Conservation (phyloP, 1,140 invertebrate species). For the Coptotermes formosanus region DNA sequence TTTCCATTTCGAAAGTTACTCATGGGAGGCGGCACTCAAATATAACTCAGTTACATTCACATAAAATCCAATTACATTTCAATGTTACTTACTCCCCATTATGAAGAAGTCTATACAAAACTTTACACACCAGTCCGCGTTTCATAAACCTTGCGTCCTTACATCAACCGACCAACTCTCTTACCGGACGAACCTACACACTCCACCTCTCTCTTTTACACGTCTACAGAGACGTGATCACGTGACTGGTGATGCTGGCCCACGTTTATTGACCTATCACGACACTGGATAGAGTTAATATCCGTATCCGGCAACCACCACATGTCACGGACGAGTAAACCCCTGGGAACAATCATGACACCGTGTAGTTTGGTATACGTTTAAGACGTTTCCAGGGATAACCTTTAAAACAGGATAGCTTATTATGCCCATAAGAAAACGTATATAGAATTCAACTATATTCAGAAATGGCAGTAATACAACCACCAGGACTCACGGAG, state of each 20-base stretch:
- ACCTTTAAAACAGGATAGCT: too few relatives aligned
- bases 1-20: background rate
- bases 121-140: constrained; percentile 31
- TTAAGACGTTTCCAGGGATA: too few relatives aligned
- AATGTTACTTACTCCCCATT: constrained; percentile 61
- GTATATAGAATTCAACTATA: too few relatives aligned
- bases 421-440: too few relatives aligned
- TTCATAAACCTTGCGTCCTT: background rate
- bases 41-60: constrained; percentile 28
- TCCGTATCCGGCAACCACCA: background rate
- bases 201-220: constrained; percentile 48
- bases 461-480: too few relatives aligned
- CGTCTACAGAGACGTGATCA: constrained; percentile 53
- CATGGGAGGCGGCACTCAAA: background rate
- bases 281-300: background rate
- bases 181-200: constrained; percentile 43
- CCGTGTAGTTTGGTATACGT: too few relatives aligned
- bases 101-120: constrained; percentile 54
- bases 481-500: too few relatives aligned
- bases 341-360: too few relatives aligned
- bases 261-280: background rate
- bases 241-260: constrained; percentile 67
- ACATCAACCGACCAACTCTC: background rate
- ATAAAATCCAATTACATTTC: constrained; percentile 40
- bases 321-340: background rate